Conservation (phyloP, 2,888 invertebrate genomes). For the Stenchaetothrips biformis region DNA sequence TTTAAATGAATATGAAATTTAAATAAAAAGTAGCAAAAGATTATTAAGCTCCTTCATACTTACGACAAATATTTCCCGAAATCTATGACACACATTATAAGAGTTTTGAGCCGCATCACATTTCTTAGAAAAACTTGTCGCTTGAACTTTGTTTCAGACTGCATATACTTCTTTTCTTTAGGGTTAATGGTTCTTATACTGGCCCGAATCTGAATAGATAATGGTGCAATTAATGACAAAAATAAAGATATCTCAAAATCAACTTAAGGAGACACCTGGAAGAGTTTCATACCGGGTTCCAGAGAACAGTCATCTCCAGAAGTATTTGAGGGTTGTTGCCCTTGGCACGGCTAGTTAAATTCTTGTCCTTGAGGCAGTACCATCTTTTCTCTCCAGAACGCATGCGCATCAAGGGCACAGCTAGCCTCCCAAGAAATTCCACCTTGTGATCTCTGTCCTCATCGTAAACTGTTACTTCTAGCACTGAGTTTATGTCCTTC, state of each 20-base stretch:
- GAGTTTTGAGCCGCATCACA: slow-evolving; percentile 84
- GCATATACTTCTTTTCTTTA: slow-evolving; percentile 90
- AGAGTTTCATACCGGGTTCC: slow-evolving; percentile 68
- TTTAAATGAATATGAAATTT: slow-evolving; percentile 23
- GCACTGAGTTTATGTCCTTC: slow-evolving; percentile 90
- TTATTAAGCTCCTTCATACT: slow-evolving; percentile 47
- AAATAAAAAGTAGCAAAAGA: background rate
- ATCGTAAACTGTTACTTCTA: slow-evolving; percentile 95
- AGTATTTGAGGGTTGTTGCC: slow-evolving; percentile 86
- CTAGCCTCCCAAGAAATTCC: slow-evolving; percentile 91
- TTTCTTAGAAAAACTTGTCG: slow-evolving; percentile 89
- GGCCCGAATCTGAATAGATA: slow-evolving; percentile 63
- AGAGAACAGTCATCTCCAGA: slow-evolving; percentile 84
- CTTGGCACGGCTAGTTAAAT: slow-evolving; percentile 82
- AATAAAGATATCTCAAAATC: slow-evolving; percentile 15
- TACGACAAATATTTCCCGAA: slow-evolving; percentile 86
- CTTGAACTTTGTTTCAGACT: slow-evolving; percentile 92
- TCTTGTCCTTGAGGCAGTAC: slow-evolving; percentile 96
- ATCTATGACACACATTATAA: slow-evolving; percentile 84
- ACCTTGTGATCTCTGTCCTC: slow-evolving; percentile 98
- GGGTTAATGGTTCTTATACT: slow-evolving; percentile 90
- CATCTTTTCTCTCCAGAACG: slow-evolving; percentile 88
- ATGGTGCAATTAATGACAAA: slow-evolving; percentile 9
- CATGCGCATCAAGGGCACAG: slow-evolving; percentile 79
- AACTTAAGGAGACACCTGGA: background rate